Evolutionary conservation across 1,140 invertebrate species (phyloP).

Genomic region (Halyomorpha halys): DNA sequence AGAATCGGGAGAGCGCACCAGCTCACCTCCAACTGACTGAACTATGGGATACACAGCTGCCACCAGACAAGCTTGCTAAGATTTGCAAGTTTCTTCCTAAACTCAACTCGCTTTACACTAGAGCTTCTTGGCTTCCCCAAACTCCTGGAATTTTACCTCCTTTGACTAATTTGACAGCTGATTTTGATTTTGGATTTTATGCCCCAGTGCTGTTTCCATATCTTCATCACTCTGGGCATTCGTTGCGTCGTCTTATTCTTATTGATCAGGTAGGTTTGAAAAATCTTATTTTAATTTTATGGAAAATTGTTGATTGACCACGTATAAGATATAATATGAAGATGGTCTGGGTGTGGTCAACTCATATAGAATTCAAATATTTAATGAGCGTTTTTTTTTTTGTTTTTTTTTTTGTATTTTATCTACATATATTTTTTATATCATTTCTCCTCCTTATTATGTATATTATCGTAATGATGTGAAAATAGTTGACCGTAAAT

Average conservation of each 20-base stretch:
- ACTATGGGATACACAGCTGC: constrained; percentile 32
- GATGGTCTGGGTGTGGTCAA: too few relatives aligned
- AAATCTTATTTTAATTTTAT: not conserved
- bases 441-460: too few relatives aligned
- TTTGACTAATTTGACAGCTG: constrained; percentile 29
- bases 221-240: constrained; percentile 23
- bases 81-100: constrained; percentile 26
- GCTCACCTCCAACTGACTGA: constrained; percentile 29
- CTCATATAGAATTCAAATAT: too few relatives aligned
- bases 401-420: too few relatives aligned
- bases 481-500: too few relatives aligned
- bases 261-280: constrained; percentile 28
- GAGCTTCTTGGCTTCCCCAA: constrained; percentile 26
- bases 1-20: constrained; percentile 10
- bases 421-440: too few relatives aligned
- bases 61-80: constrained; percentile 26
- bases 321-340: too few relatives aligned
- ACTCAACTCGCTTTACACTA: constrained; percentile 30
- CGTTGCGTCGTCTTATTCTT: constrained; percentile 23
- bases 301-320: too few relatives aligned
- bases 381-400: too few relatives aligned
- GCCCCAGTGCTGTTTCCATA: constrained; percentile 20
- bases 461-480: too few relatives aligned
- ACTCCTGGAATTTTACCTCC: constrained; percentile 17
- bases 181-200: constrained; percentile 30